Conservation (phyloP, 2,113 vertebrate species). For the Cairina moschata region DNA sequence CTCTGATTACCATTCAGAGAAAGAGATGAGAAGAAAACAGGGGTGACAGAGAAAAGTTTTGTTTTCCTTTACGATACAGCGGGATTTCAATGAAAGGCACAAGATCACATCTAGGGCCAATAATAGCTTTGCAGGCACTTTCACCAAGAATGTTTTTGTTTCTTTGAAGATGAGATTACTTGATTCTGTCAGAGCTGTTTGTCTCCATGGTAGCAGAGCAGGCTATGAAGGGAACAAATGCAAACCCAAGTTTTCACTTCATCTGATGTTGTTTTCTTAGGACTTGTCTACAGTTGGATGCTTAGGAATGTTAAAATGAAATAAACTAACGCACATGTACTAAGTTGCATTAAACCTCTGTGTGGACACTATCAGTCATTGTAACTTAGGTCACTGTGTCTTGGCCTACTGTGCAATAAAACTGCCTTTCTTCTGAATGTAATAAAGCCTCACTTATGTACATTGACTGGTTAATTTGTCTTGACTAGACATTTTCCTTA, state of each 20-base stretch:
- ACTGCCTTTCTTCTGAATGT: background rate
- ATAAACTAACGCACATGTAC: background rate
- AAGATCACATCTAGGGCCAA: background rate
- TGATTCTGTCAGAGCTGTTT: constrained; percentile 46
- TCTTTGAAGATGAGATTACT: constrained; percentile 59
- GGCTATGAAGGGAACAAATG: constrained; percentile 1
- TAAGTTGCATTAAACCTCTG: background rate
- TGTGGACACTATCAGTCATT: background rate
- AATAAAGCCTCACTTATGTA: background rate
- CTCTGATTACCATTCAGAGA: background rate
- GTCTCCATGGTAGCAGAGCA: constrained; percentile 51
- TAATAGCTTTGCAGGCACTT: constrained; percentile 23
- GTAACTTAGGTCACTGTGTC: background rate
- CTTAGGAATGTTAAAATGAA: constrained; percentile 8
- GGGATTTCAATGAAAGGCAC: background rate
- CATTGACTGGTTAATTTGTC: background rate
- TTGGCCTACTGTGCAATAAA: background rate
- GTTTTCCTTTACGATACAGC: constrained; percentile 3
- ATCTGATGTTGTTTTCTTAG: constrained; percentile 2
- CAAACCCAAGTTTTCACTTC: constrained; percentile 36
- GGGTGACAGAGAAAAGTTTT: background rate
- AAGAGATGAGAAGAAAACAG: background rate
- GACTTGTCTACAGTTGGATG: background rate
- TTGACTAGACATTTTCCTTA: constrained; percentile 2
- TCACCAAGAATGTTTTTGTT: constrained; percentile 50